These are phyloP conservation scores for Daktulosphaira vitifoliae DNA, from an alignment of 1,140 invertebrate species.

Conservation along the genomic window DNA sequence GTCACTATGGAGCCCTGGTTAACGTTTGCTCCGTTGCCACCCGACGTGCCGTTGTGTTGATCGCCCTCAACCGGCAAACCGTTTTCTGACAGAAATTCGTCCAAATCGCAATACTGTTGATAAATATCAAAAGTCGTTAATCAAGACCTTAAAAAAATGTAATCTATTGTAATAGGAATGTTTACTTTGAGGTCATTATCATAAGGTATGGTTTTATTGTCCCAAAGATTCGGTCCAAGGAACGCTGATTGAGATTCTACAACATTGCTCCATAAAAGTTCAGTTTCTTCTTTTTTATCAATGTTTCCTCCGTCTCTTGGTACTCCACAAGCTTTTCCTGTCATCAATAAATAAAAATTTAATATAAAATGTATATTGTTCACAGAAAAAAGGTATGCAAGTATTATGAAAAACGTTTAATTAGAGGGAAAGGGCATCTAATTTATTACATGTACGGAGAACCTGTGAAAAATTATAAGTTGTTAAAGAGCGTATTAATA, in stretches of 20 bases:
- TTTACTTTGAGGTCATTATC: constrained; percentile 90
- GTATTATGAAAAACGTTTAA: too few relatives aligned
- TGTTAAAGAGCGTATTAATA: too few relatives aligned
- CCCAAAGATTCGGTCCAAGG: constrained; percentile 88
- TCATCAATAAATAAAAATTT: too few relatives aligned
- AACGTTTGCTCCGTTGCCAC: constrained; percentile 13
- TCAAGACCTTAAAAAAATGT: not conserved
- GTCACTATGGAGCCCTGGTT: constrained; percentile 47
- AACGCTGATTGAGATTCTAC: constrained; percentile 81
- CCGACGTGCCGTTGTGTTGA: constrained; percentile 39
- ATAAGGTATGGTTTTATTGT: constrained; percentile 72
- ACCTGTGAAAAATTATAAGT: too few relatives aligned
- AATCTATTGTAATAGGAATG: not conserved
- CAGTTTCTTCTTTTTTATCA: constrained; percentile 74
- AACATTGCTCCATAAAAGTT: constrained; percentile 70
- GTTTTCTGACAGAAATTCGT: constrained; percentile 91
- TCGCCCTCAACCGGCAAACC: constrained; percentile 67
- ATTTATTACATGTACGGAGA: too few relatives aligned
- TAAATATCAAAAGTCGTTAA: too few relatives aligned
- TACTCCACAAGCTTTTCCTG: constrained; percentile 40
- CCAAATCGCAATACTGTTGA: constrained; percentile 89
- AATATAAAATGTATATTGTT: too few relatives aligned
- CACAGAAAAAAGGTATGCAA: too few relatives aligned
- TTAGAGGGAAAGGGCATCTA: too few relatives aligned
- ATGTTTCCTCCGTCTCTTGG: constrained; percentile 40